Base-by-base conservation (phyloP, 2,113 vertebrate species). In the Osmerus eperlanus region DNA sequence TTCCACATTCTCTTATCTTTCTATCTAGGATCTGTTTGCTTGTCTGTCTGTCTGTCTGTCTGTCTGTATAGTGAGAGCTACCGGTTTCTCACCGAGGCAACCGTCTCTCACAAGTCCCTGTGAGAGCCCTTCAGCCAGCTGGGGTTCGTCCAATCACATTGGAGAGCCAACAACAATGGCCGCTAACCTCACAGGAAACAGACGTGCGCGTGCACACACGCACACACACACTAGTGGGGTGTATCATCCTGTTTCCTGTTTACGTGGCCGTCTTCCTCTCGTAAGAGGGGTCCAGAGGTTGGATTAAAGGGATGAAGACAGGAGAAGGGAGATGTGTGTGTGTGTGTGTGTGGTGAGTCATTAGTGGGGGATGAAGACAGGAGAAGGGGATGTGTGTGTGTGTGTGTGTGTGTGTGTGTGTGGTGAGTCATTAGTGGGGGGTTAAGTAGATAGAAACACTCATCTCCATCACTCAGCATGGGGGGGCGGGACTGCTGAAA, bases 401-500 rank as follows among this genome's bases (percentile, higher is more conserved):
- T 53, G 65, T 53, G 47, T n/a, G n/a, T n/a, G n/a, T 55, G 21
- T 53, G 47, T 23, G 47, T 67, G 65, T 23, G 19, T 53, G 65
- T 53, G 47, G 65, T 53, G 18, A 19, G 65, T 67, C 18, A 55
- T 55, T 41, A 41, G 19, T 65, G 54, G 29, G 53, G 28, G 32
- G 12, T 19, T n/a, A 61, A 54, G 62, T 23, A 75, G 69, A 73
- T 29, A 71, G 63, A 73, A 69, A 81, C 54, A 0, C 74, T 76
- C 71, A 71, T 76, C 80, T 74, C 75, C 70, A 78, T 87, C 81
- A 84, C 82, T 89, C 82, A 85, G 68, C 23, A 23, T 81, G 74
- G 76, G 68, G 74, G 67, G 73, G 36, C 79, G 67, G 58, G 52
- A 60, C 70, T 81, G 59, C 85, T 92, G 79, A 91, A 91, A 89